phyloP scores from a whole-genome alignment of 2,797 vertebrate genomes.

The Rhodeus uyekii region DNA sequence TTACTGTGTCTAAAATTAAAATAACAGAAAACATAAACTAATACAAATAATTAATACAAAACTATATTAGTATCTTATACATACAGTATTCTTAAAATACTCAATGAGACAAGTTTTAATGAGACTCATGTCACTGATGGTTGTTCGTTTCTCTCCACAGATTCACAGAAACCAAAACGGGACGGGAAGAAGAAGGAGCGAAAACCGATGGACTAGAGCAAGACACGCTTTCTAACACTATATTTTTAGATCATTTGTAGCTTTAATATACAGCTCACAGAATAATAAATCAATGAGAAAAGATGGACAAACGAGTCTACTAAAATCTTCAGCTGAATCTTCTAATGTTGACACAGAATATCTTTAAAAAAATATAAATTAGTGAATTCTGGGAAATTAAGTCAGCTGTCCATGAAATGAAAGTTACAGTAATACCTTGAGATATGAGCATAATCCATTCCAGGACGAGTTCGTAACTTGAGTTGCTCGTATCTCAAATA shows the following conservation, averaged over 20 bases:
- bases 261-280: constrained; percentile 20
- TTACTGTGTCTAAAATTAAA: no score
- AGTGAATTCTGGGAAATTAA: background rate
- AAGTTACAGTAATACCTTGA: no score
- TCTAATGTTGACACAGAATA: background rate
- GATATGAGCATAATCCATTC: no score
- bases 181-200: constrained; percentile 81
- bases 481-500: no score
- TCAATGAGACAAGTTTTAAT: no score
- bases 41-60: no score
- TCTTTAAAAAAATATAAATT: background rate
- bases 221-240: constrained; percentile 58
- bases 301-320: background rate
- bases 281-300: background rate
- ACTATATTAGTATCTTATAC: no score
- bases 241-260: constrained; percentile 51
- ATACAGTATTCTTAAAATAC: no score
- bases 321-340: constrained; percentile 21
- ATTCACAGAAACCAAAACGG: constrained; percentile 80
- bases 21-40: no score
- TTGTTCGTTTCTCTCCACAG: constrained; percentile 61
- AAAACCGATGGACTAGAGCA: constrained; percentile 71
- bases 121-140: constrained; percentile 35
- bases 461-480: no score
- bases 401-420: background rate